Evolutionary conservation across 2,113 vertebrate species (phyloP), one percentile per base, ranked within the genome.

Genomic region (Megaceryle maxima): DNA sequence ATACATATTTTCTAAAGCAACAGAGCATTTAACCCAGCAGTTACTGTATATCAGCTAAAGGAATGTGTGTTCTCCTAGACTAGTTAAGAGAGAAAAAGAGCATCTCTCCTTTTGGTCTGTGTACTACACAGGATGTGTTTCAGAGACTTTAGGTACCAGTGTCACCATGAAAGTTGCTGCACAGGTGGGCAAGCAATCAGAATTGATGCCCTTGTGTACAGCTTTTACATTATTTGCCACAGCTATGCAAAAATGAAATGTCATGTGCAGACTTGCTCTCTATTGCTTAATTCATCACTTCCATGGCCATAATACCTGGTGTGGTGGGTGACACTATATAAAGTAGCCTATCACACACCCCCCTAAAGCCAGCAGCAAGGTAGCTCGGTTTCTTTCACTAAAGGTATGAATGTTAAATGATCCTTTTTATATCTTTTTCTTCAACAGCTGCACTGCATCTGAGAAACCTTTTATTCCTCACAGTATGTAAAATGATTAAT

Each of bases 201-300:
- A 87, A 82, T 31, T 5, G 1, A 66, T 55, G 35, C 56, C 25
- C 51, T 66, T 59, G 17, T 29, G 43, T 73, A 33, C 51, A 57
- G 12, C 37, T 81, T 44, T 44, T n/a, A 46, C 22, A 3, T 53
- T 53, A 55, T 41, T 66, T 86, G 81, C 48, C 41, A 70, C 46
- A 78, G 33, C 46, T 87, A 46, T 43, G 74, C 39, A 75, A 69
- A 95, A 86, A 21, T 24, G 6, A 84, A 79, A 26, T 73, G 8
- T 26, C 74, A n/a, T 28, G 28, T 37, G 46, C 37, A 60, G 16
- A 39, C 39, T 75, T 68, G 74, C 17, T 88, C 55, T 83, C 86
- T 87, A 57, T 87, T 76, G 44, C 50, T 90, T 89, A 87, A 94
- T 92, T 93, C 75, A 59, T 91, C 80, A 43, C 78, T 74, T 91